phyloP scores from a whole-genome alignment of 23 tunicate genomes.

The Trididemnum clinides region DNA sequence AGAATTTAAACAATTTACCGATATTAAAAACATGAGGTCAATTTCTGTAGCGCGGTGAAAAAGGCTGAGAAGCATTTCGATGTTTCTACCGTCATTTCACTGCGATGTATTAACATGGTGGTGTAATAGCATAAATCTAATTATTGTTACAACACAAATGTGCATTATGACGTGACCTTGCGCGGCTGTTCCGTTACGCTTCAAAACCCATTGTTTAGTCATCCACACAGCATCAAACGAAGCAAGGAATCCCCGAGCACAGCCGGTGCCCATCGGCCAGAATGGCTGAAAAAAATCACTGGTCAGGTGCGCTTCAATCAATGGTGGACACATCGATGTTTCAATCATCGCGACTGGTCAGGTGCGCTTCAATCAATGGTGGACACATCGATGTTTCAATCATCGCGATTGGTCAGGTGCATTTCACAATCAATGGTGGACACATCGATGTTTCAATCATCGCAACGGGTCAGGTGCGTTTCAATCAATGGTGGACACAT shows the following conservation, averaged over 20 bases:
- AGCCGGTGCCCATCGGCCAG: conserved; percentile 99
- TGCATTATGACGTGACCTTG: too few relatives aligned
- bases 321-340: too few relatives aligned
- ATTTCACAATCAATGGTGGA: conserved; percentile 91
- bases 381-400: conserved; percentile 78
- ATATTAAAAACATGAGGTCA: too few relatives aligned
- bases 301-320: not conserved
- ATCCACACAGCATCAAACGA: conserved; percentile 91
- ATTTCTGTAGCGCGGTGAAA: too few relatives aligned
- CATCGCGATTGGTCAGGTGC: conserved; percentile 81
- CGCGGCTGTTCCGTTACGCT: not conserved
- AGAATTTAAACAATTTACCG: too few relatives aligned
- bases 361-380: conserved; percentile 29
- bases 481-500: not conserved
- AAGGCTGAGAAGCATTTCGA: too few relatives aligned
- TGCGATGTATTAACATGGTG: too few relatives aligned
- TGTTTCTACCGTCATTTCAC: too few relatives aligned
- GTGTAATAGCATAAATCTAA: too few relatives aligned
- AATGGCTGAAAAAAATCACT: conserved; percentile 66
- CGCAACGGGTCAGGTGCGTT: not conserved
- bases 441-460: conserved; percentile 87
- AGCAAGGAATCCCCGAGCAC: conserved; percentile 93
- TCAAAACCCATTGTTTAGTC: conserved; percentile 49
- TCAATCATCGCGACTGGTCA: not conserved
- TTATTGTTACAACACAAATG: too few relatives aligned